Evolutionary conservation across 2,113 vertebrate genomes (phyloP).

Genomic region (Salvelinus sp.): DNA sequence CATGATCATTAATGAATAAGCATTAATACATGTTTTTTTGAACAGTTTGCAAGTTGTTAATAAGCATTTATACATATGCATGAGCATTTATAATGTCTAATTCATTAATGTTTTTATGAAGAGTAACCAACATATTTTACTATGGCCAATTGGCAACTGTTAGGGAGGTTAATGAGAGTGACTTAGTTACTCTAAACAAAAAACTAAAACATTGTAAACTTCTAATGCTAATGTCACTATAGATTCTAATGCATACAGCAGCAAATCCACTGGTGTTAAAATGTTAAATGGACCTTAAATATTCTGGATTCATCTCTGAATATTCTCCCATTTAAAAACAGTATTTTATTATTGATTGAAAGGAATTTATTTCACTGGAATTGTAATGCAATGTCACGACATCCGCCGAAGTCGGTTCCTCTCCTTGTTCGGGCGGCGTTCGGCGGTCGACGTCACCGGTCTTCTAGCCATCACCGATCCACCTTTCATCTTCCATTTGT

Average conservation of each 20-base stretch:
- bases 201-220: background rate
- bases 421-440: too few relatives aligned
- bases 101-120: too few relatives aligned
- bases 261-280: background rate
- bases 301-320: background rate
- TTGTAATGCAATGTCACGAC: background rate
- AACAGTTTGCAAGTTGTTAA: background rate
- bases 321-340: too few relatives aligned
- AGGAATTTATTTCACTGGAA: background rate
- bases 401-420: too few relatives aligned
- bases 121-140: background rate
- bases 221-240: background rate
- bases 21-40: background rate
- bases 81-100: background rate
- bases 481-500: too few relatives aligned
- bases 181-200: too few relatives aligned
- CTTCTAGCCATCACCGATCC: too few relatives aligned
- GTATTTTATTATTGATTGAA: too few relatives aligned
- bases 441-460: too few relatives aligned
- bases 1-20: background rate
- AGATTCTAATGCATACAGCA: background rate
- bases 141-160: background rate
- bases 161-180: background rate
- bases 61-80: background rate
- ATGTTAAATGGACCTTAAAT: background rate